phyloP scores from a whole-genome alignment of 2,888 invertebrate species.

The Pyrrhia umbra region DNA sequence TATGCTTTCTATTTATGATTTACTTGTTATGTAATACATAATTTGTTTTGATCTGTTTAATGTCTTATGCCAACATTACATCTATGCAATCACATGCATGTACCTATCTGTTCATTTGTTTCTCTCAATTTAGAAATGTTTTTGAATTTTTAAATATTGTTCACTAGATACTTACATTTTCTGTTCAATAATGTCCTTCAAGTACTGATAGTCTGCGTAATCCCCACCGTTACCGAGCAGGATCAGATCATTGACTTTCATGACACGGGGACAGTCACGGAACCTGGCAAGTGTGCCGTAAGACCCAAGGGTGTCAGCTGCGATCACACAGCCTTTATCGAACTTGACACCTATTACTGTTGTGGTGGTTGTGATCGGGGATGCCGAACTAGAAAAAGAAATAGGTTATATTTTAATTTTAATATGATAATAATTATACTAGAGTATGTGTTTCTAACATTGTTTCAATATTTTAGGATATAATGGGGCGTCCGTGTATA shows the following conservation, averaged over 20 bases:
- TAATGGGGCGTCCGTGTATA: no score
- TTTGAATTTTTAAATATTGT: background rate
- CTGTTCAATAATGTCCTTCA: constrained; percentile 95
- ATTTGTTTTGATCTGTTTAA: no score
- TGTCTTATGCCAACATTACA: no score
- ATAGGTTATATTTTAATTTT: no score
- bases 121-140: no score
- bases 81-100: no score
- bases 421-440: no score
- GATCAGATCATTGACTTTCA: constrained; percentile 97
- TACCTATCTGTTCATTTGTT: no score
- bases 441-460: background rate
- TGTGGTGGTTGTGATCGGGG: constrained; percentile 97
- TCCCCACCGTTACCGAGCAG: constrained; percentile 98
- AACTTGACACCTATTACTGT: constrained; percentile 97
- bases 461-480: no score
- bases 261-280: constrained; percentile 95
- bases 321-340: constrained; percentile 96
- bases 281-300: constrained; percentile 98
- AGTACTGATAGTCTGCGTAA: constrained; percentile 98
- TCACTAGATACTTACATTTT: constrained; percentile 92
- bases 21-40: no score
- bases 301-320: constrained; percentile 97
- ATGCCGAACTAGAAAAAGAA: constrained; percentile 77
- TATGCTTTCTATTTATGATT: no score